Conservation (phyloP, 2,797 vertebrate species). For the Paedocypris micromegethes region DNA sequence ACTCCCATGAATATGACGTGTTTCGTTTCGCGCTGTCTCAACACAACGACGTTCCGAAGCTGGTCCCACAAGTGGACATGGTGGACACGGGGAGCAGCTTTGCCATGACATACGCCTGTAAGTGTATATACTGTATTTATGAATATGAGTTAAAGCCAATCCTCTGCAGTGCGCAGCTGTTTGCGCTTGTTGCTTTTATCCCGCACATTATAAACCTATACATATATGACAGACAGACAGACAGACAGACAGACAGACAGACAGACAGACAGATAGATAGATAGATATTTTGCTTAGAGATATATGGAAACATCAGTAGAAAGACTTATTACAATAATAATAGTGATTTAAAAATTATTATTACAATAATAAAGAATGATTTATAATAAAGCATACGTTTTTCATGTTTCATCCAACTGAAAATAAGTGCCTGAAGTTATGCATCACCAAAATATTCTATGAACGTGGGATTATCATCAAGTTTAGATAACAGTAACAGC, state of each 20-base stretch:
- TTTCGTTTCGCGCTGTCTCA: slow-evolving; percentile 92
- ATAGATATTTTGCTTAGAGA: too few species aligned
- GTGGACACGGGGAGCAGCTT: slow-evolving; percentile 97
- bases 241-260: too few species aligned
- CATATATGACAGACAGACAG: not conserved
- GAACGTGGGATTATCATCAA: slow-evolving; percentile 20
- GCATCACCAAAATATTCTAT: not conserved
- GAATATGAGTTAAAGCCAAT: not conserved
- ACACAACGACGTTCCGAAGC: slow-evolving; percentile 88
- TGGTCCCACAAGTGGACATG: slow-evolving; percentile 96
- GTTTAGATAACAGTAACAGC: slow-evolving; percentile 29
- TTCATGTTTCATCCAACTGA: too few species aligned
- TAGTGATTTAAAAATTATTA: too few species aligned
- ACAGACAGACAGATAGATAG: too few species aligned
- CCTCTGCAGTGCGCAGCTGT: slow-evolving; percentile 34
- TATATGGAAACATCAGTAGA: too few species aligned
- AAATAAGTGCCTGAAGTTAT: too few species aligned
- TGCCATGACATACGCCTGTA: slow-evolving; percentile 97
- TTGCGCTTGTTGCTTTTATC: slow-evolving; percentile 30
- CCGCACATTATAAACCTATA: not conserved
- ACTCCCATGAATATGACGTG: slow-evolving; percentile 94
- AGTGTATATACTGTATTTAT: slow-evolving; percentile 61
- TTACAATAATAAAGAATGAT: too few species aligned
- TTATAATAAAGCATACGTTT: too few species aligned
- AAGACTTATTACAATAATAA: too few species aligned